Percentiles rank a stretch among this genome's conserved stretches.
Evolutionary conservation across 2,113 vertebrate species (phyloP).

Genomic region (Glareola pratincola): DNA sequence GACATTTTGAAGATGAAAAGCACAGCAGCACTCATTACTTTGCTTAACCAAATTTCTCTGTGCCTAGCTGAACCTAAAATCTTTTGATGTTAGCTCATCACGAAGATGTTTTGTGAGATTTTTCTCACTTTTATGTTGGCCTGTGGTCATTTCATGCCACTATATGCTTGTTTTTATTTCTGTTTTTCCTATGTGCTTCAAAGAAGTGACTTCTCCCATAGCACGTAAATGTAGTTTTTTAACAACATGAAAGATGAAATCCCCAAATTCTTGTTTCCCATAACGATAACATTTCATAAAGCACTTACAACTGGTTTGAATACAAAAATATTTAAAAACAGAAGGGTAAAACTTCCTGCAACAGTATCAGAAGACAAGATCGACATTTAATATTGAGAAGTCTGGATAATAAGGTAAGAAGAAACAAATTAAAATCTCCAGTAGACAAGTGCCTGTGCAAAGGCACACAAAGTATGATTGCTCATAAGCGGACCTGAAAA

Average conservation of each 20-base stretch:
- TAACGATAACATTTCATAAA: neutral
- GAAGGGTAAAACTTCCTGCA: neutral
- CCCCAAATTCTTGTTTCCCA: neutral
- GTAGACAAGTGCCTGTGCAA: neutral
- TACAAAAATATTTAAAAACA: neutral
- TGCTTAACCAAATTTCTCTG: neutral
- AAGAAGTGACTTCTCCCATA: neutral
- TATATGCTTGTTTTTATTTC: neutral
- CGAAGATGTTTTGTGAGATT: neutral
- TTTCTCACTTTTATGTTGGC: neutral
- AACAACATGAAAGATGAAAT: neutral
- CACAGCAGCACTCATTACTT: neutral
- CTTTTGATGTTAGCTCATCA: neutral
- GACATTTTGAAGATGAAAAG: constrained; percentile 46
- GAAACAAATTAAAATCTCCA: neutral
- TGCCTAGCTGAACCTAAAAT: neutral
- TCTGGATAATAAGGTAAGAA: neutral
- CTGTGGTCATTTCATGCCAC: neutral
- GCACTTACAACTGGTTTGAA: neutral
- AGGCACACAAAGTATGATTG: neutral
- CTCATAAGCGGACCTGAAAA: neutral
- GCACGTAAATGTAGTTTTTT: neutral
- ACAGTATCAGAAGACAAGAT: neutral
- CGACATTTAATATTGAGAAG: neutral
- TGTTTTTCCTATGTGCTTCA: neutral